Base-by-base conservation (phyloP, 37 sponge, comb jelly and placozoan genomes). In the Beroe ovata region DNA sequence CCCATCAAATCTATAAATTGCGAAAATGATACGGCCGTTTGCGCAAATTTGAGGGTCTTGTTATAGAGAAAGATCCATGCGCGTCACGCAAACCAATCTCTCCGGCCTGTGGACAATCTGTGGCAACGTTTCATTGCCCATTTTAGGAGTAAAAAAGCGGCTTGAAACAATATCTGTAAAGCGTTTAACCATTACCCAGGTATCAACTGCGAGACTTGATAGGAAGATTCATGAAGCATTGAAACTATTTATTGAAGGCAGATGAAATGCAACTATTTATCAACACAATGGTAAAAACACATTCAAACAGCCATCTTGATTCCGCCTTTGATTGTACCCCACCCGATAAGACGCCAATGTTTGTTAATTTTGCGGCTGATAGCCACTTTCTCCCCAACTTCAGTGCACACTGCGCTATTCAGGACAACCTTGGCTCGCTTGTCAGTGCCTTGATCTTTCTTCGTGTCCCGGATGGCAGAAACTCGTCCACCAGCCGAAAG, bases 341-440 rank as follows among this genome's bases (percentile, higher is more conserved):
- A 91, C 16, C 88, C 90, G 26, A 66, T 93, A 39, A 59, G 95
- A 92, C 98, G 92, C 98, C 98, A 97, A 64, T 97, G 98, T 33
- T 94, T 95, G 89, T 97, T 95, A 16, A 97, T 94, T 77, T 94
- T 88, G 71, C 98, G 88, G 64, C 95, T 95, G 0, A 97, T 90
- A 60, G 98, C 98, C 25, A 97, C 95, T 89, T 95, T 95, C 72
- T 97, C 98, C 35, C 94, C 94, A 60, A 94, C 91, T 91, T 97
- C 95, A 60, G 98, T 97, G 64, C 98, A 97, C 19, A 97, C 98
- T 28, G 98, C 95, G 32, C 93, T 92, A 22, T 92, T 95, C 38
- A 97, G 93, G 0, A 93, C 91, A 21, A 97, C 94, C 92, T 97
- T 97, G 63, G 98, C 98, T n/a, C 93, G 93, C 63, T 89, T 91